Evolutionary conservation across 2,888 invertebrate species (phyloP), one percentile per base, ranked within the genome.

Genomic region (Lagria hirta): DNA sequence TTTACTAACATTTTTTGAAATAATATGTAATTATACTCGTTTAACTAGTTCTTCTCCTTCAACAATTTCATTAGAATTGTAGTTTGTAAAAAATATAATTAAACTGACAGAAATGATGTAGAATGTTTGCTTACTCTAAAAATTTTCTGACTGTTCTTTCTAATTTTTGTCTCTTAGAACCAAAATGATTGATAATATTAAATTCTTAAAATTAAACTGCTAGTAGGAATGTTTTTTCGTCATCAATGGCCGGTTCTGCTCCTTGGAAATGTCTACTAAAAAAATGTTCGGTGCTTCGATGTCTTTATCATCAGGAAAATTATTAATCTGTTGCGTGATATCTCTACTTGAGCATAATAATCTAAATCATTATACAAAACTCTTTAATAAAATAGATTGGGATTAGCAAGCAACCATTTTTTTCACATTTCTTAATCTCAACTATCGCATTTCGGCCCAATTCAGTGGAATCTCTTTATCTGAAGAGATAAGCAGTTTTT

Each of bases 11-110:
- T 8, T n/a, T 24, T n/a, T 28, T 30, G 24, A 16, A 15, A 3
- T 11, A 22, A 29, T 38, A 38, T 27, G 17, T 36, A 11, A 26
- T 36, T 38, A 18, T n/a, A n/a, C n/a, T n/a, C n/a, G n/a, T 12
- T 30, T 21, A 14, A 16, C 17, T 30, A 18, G 32, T 17, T 10
- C 16, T 20, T 32, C 14, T 40, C 12, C 11, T 32, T 32, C 32
- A 3, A 8, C 29, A 7, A 40, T 32, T 13, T 40, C 40, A 32
- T 17, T 32, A 6, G 12, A 3, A 16, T 40, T 32, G 24, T 16
- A 40, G 10, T 40, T 27, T 38, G 16, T 13, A 40, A 40, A 40
- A 40, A 40, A 40, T 40, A 30, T 32, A 32, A 40, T 40, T 40
- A 40, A 40, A 40, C 24, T 32, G 40, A 18, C 11, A 32, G 18